phyloP scores from a whole-genome alignment of 2,113 vertebrate genomes.

The Esox niger region DNA sequence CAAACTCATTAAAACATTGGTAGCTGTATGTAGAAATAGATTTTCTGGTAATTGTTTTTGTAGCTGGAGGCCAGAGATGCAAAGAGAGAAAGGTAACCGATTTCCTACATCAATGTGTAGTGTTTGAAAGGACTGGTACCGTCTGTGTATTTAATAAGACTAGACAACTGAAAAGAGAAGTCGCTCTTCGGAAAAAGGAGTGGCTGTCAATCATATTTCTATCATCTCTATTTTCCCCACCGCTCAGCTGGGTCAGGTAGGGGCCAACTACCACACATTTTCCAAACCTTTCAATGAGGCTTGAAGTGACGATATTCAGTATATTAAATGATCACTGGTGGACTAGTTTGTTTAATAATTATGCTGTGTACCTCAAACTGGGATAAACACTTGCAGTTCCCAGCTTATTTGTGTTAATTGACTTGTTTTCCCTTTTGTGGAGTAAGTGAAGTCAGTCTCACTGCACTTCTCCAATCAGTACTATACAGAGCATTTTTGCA shows the following conservation, averaged over 20 bases:
- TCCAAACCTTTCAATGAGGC: too few relatives aligned
- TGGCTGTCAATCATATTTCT: not conserved
- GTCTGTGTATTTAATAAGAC: slow-evolving; percentile 50
- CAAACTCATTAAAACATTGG: slow-evolving; percentile 65
- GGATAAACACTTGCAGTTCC: not conserved
- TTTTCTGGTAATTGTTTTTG: slow-evolving; percentile 75
- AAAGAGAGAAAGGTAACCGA: slow-evolving; percentile 43
- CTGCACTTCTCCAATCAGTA: not conserved
- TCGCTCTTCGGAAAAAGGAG: slow-evolving; percentile 1
- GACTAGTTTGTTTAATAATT: not conserved
- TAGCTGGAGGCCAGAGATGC: slow-evolving; percentile 57
- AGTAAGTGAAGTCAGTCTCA: not conserved
- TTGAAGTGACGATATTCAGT: too few relatives aligned
- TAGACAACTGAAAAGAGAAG: slow-evolving; percentile 28
- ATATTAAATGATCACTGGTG: too few relatives aligned
- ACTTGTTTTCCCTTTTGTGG: not conserved
- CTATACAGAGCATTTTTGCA: slow-evolving; percentile 9
- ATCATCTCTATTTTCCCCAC: not conserved
- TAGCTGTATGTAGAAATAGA: slow-evolving; percentile 67
- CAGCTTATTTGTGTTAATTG: slow-evolving; percentile 5
- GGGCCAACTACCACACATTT: not conserved
- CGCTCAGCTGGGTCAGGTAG: slow-evolving; percentile 10
- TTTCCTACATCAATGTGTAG: slow-evolving; percentile 56
- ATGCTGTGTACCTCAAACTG: not conserved
- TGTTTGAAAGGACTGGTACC: slow-evolving; percentile 38